phyloP scores from a whole-genome alignment of 2,888 invertebrate genomes.

The Cabera pusaria region DNA sequence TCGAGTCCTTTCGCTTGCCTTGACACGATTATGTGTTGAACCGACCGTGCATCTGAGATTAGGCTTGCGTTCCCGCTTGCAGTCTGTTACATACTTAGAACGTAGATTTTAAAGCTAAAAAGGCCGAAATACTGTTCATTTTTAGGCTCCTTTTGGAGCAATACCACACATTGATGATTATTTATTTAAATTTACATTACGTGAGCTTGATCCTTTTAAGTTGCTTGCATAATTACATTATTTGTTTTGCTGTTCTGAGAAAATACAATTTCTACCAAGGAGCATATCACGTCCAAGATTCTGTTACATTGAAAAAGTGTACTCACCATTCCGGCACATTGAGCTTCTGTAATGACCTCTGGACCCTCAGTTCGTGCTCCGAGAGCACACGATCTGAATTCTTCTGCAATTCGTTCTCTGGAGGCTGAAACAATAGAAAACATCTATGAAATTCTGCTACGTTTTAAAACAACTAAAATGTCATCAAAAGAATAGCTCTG shows the following conservation, averaged over 20 bases:
- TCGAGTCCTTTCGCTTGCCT: constrained; percentile 47
- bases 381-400: constrained; percentile 92
- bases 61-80: constrained; percentile 1
- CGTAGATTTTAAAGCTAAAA: too few species aligned
- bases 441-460: background rate
- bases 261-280: too few species aligned
- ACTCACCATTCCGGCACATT: constrained; percentile 97
- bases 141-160: too few species aligned
- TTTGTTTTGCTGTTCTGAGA: too few species aligned
- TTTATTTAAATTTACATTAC: too few species aligned
- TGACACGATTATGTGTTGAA: constrained; percentile 42
- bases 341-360: constrained; percentile 95
- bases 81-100: too few species aligned
- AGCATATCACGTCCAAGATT: too few species aligned
- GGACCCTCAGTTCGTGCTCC: constrained; percentile 96
- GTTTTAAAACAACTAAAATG: background rate
- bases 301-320: too few species aligned
- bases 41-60: constrained; percentile 29
- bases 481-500: constrained; percentile 8
- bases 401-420: constrained; percentile 97
- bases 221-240: too few species aligned
- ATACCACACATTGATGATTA: too few species aligned
- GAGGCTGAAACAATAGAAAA: constrained; percentile 86
- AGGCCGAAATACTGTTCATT: too few species aligned
- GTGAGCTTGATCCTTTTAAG: too few species aligned